phyloP scores from a whole-genome alignment of 2,113 vertebrate species.

The Microtus pennsylvanicus region DNA sequence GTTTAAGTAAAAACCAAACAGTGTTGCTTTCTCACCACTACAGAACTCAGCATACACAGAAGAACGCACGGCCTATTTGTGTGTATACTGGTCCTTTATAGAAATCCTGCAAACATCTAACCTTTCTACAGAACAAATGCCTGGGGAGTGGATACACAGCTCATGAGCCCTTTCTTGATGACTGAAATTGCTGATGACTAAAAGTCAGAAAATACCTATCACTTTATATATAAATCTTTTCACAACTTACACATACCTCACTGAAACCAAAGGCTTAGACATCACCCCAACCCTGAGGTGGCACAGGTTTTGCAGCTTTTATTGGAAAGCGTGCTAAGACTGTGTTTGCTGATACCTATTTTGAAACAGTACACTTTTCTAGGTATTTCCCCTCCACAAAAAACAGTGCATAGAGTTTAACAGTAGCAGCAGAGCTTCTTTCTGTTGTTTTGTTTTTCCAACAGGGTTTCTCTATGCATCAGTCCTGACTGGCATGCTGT shows the following conservation, averaged over 20 bases:
- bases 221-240: slow-evolving; percentile 48
- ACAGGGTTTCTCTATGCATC: no score
- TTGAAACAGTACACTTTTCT: neutral
- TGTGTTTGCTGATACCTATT: neutral
- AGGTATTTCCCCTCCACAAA: slow-evolving; percentile 35
- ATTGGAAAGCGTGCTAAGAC: neutral
- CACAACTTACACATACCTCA: neutral
- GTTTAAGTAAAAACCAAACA: slow-evolving; percentile 59
- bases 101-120: slow-evolving; percentile 33
- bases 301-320: neutral
- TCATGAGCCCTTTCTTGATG: neutral
- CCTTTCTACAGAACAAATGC: neutral
- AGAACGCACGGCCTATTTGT: neutral
- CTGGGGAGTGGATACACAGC: neutral
- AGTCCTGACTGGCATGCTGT: no score
- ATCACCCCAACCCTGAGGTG: neutral
- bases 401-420: neutral
- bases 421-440: neutral
- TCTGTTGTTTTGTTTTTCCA: no score
- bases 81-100: neutral
- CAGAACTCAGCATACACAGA: neutral
- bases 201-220: neutral
- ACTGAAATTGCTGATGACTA: slow-evolving; percentile 16
- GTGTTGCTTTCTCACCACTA: slow-evolving; percentile 10
- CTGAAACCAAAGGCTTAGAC: slow-evolving; percentile 1